Evolutionary conservation across 2,888 invertebrate species (phyloP), one percentile per base, ranked within the genome.

Genomic region (Drosophila neotestacea): DNA sequence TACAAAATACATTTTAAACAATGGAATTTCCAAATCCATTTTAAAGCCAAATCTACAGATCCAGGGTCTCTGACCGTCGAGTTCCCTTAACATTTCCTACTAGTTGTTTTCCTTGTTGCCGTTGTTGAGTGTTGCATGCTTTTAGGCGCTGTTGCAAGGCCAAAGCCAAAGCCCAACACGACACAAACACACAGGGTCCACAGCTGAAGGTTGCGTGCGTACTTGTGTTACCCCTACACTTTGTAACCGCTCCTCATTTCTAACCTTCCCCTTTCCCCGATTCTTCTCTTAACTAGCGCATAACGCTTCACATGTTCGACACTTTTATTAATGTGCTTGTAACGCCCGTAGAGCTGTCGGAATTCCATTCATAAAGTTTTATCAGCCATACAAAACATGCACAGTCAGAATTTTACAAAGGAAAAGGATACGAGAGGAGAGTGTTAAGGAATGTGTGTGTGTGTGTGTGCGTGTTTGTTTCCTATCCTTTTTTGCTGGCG

Each of bases 271-370:
- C 9, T 10, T 16, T 10, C 22, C 10, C 11, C 7, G 10, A 6
- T 9, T 13, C 16, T 11, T 10, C 36, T 16, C n/a, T 39, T 6
- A 6, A 4, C 6, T 38, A 13, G 22, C 22, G 38, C 32, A 52
- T 52, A 55, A 51, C 71, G 56, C 46, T 48, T 60, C 72, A 61
- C 75, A 69, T 79, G 75, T 83, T 84, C 85, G 84, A 85, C 85
- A 81, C 79, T 85, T 84, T 84, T 83, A 84, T 84, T 85, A 84
- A 84, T 85, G 84, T 64, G 79, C 81, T 75, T 81, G 77, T 83
- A 81, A 77, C 84, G 73, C 83, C 72, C 67, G 70, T 72, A 48
- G 61, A 65, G 71, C 81, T 77, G 79, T 73, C 81, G 82, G 83
- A 82, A 85, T 87, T 80, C 74, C 85, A 84, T 85, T 86, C 87